phyloP scores from a whole-genome alignment of 2,888 invertebrate species.

The Arctia plantaginis region DNA sequence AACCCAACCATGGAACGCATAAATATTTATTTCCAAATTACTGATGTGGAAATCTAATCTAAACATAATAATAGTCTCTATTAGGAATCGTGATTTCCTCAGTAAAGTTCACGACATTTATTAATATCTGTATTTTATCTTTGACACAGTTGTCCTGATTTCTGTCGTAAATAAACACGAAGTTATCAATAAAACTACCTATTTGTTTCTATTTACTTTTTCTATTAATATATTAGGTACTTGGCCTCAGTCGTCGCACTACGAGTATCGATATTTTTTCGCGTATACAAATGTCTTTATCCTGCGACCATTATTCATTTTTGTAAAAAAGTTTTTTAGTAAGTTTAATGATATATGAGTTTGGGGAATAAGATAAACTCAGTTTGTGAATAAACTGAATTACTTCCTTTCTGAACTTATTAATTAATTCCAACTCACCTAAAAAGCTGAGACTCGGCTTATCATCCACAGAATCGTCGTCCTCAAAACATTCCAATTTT shows the following conservation, averaged over 20 bases:
- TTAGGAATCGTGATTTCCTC: conserved; percentile 50
- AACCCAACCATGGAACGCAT: conserved; percentile 31
- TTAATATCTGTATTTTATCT: conserved; percentile 57
- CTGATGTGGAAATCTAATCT: conserved; percentile 50
- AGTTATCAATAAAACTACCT: conserved; percentile 52
- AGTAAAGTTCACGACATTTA: conserved; percentile 53
- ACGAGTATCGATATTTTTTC: neutral
- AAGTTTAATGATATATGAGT: neutral
- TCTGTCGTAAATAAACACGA: conserved; percentile 44
- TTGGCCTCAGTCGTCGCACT: neutral
- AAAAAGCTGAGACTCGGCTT: conserved; percentile 84
- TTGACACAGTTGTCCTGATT: conserved; percentile 39
- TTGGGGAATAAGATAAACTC: neutral
- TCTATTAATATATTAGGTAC: conserved; percentile 11
- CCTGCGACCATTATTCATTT: neutral
- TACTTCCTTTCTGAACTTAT: neutral
- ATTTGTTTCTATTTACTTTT: conserved; percentile 24
- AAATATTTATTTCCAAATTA: conserved; percentile 46
- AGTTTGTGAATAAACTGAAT: neutral
- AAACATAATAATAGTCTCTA: conserved; percentile 49
- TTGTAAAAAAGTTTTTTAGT: neutral
- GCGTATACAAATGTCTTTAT: neutral
- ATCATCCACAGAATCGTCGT: conserved; percentile 79
- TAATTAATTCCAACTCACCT: conserved; percentile 66
- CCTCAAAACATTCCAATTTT: conserved; percentile 82